Evolutionary conservation across 2,113 vertebrate genomes (phyloP).

Genomic region (Copsychus sechellarum): DNA sequence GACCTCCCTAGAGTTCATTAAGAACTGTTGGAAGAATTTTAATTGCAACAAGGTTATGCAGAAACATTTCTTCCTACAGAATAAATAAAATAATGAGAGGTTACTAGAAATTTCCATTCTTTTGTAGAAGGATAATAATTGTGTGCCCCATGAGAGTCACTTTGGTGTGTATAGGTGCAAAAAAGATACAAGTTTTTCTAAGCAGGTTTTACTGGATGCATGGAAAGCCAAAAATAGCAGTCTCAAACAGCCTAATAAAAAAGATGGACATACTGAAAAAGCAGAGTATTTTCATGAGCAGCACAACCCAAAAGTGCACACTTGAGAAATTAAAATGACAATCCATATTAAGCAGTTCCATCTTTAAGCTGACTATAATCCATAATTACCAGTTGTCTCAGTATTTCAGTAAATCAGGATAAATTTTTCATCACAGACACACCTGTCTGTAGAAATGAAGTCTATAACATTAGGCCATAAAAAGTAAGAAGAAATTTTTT

Average conservation of each 20-base stretch:
- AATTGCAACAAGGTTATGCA: conserved; percentile 59
- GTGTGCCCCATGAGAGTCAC: not conserved
- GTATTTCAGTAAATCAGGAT: not conserved
- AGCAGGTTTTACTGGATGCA: not conserved
- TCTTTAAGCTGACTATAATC: not conserved
- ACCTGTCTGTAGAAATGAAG: not conserved
- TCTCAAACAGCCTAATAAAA: not conserved
- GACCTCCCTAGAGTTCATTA: conserved; percentile 23
- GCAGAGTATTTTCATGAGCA: not conserved
- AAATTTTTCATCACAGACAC: not conserved
- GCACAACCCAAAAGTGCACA: not conserved
- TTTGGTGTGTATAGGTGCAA: not conserved
- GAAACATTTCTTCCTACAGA: conserved; percentile 45
- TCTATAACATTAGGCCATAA: not conserved
- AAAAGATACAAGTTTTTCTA: not conserved
- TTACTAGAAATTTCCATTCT: not conserved
- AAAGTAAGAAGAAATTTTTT: not conserved
- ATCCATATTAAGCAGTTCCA: not conserved
- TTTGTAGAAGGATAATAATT: not conserved
- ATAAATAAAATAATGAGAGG: not conserved
- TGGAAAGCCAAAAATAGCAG: not conserved
- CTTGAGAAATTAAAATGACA: not conserved
- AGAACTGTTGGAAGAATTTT: conserved; percentile 57
- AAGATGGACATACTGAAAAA: not conserved
- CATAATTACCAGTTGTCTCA: not conserved